Evolutionary conservation across 2,113 vertebrate species (phyloP).

Genomic region (Arvicanthis niloticus): DNA sequence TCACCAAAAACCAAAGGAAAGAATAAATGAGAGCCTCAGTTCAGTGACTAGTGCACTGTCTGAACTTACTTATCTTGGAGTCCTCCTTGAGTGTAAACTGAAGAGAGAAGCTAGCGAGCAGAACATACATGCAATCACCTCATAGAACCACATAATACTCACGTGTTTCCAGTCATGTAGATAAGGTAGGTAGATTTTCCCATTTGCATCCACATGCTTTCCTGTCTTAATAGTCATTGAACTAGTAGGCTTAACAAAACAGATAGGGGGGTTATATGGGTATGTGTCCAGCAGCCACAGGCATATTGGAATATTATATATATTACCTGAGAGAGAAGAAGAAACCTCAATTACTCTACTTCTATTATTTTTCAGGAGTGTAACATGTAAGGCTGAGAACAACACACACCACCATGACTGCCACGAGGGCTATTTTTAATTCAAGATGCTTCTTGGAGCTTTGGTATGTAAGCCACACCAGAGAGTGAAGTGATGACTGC

Average conservation of each 20-base stretch:
- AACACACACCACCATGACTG: neutral
- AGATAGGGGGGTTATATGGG: conserved; percentile 98
- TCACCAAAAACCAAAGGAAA: neutral
- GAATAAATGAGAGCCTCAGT: neutral
- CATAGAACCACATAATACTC: conserved; percentile 81
- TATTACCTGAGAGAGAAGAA: conserved; percentile 90
- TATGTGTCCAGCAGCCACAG: conserved; percentile 98
- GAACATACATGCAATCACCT: neutral
- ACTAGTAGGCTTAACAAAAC: conserved; percentile 99
- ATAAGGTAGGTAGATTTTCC: conserved; percentile 98
- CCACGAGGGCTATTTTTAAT: conserved; percentile 2
- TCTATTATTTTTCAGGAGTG: conserved; percentile 55
- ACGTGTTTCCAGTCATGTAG: conserved; percentile 99
- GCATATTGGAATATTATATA: conserved; percentile 98
- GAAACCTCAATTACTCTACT: conserved; percentile 64
- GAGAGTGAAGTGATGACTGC: neutral
- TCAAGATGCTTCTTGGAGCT: conserved; percentile 53
- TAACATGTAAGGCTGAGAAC: neutral
- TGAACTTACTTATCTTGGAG: conserved; percentile 12
- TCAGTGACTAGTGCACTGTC: neutral
- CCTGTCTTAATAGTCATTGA: conserved; percentile 99
- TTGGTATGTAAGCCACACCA: conserved; percentile 19
- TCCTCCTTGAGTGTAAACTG: conserved; percentile 29
- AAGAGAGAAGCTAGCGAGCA: conserved; percentile 11
- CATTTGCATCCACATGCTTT: conserved; percentile 99